Evolutionary conservation across 2,888 invertebrate species (phyloP), one percentile per base, ranked within the genome.

Genomic region (Rhagonycha lutea): DNA sequence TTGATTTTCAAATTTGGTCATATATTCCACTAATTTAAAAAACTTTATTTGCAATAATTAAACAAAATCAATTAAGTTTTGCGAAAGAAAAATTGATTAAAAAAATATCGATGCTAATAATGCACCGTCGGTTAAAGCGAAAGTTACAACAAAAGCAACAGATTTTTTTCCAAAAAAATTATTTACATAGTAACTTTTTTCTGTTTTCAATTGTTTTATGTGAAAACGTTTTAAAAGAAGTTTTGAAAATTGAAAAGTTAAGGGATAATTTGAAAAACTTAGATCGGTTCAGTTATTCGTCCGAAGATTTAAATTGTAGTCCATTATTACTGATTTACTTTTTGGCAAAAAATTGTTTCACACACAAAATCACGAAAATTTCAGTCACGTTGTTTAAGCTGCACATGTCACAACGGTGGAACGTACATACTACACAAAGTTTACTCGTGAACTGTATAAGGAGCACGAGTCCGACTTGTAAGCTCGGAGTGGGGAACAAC

Each of bases 401-500:
- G 68, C 76, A 68, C 76, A 76, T 76, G 73, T 69, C 72, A 75
- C 70, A 70, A 69, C 32, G 28, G 61, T 8, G 63, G 14, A 70
- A 68, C 76, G 69, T 73, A 76, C 69, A 73, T 73, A 73, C 72
- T 28, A 72, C 70, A 70, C 79, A 69, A 76, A 69, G 75, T 67
- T 75, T 77, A 60, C 78, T 77, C 76, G 77, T 74, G 78, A 75
- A 79, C 79, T 79, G 79, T 65, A 65, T 26, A 65, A 65, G 29
- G 70, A 72, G 23, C 70, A 78, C 76, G 74, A 73, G 79, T 70
- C 71, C 73, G 76, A 68, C 67, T 73, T 69, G 32, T 67, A 61
- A 73, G 69, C 70, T 72, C 73, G 79, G 78, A 79, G 80, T 77
- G 80, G 78, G 79, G 76, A 70, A 76, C 76, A 79, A 76, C 79